These are phyloP conservation scores for Sinodicranocentrus sp. DNA, from an alignment of 2,888 invertebrate species.

Conservation along the genomic window DNA sequence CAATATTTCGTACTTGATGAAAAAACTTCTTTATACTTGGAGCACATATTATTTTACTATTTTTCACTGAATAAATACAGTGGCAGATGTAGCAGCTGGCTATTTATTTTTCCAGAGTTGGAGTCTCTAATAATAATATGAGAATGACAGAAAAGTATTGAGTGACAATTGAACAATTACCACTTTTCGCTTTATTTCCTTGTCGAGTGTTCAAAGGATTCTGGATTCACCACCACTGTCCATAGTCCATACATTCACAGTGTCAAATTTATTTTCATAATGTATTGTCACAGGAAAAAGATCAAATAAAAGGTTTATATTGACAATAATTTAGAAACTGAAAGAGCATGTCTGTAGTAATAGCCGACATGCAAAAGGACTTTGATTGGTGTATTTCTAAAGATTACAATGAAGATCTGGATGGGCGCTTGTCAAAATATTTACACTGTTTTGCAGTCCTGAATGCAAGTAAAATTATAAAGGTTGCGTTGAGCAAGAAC, in stretches of 20 bases:
- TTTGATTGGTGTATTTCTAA: too few relatives aligned
- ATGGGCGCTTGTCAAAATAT: conserved; percentile 64
- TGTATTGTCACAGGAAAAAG: too few relatives aligned
- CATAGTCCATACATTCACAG: too few relatives aligned
- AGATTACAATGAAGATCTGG: conserved; percentile 8
- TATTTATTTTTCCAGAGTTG: conserved; percentile 28
- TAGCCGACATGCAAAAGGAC: too few relatives aligned
- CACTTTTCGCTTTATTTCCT: conserved; percentile 43
- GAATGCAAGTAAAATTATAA: background rate
- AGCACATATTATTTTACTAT: background rate
- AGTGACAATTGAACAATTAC: conserved; percentile 55
- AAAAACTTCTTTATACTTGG: background rate
- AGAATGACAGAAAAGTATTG: background rate
- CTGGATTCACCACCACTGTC: too few relatives aligned
- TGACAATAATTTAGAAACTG: too few relatives aligned
- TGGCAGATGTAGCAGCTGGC: conserved; percentile 44
- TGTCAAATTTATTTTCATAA: too few relatives aligned
- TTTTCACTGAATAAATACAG: background rate
- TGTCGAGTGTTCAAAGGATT: conserved; percentile 50
- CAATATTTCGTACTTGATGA: background rate
- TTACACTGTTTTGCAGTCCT: conserved; percentile 4
- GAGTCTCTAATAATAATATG: background rate
- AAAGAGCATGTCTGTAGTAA: too few relatives aligned
- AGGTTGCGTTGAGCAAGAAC: too few relatives aligned
- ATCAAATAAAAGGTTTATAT: too few relatives aligned